Conservation (phyloP, 2,888 invertebrate species). For the Euproctis similis region DNA sequence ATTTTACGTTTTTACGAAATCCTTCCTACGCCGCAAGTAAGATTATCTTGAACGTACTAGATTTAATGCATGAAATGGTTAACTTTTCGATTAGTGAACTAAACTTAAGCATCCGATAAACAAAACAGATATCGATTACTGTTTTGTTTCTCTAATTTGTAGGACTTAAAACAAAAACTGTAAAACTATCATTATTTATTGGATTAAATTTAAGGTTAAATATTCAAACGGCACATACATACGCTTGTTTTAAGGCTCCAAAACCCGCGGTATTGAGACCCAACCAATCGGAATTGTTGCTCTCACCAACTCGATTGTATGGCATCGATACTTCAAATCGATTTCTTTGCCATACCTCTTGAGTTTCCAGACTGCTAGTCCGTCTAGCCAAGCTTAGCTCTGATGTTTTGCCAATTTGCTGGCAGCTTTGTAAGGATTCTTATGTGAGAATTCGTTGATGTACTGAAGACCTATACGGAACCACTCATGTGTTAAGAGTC, state of each 20-base stretch:
- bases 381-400: conserved; percentile 23
- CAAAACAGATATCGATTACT: no score
- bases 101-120: no score
- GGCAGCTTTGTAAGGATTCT: conserved; percentile 22
- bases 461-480: conserved; percentile 6
- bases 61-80: no score
- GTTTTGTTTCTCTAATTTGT: no score
- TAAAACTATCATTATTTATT: no score
- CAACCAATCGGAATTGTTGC: conserved; percentile 44
- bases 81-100: no score
- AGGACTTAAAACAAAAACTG: no score
- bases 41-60: no score
- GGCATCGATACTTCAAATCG: conserved; percentile 34
- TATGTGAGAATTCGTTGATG: conserved; percentile 18
- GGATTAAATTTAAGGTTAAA: no score
- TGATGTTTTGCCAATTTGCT: conserved; percentile 29
- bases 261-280: conserved; percentile 24
- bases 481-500: conserved; percentile 18
- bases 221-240: no score
- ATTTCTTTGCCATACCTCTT: conserved; percentile 27
- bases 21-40: no score
- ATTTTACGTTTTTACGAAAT: no score
- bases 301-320: conserved; percentile 32
- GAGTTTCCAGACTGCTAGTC: conserved; percentile 20
- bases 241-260: conserved; percentile 9